Conservation (phyloP, 2,888 invertebrate genomes). For the Eupsilia transversa region DNA sequence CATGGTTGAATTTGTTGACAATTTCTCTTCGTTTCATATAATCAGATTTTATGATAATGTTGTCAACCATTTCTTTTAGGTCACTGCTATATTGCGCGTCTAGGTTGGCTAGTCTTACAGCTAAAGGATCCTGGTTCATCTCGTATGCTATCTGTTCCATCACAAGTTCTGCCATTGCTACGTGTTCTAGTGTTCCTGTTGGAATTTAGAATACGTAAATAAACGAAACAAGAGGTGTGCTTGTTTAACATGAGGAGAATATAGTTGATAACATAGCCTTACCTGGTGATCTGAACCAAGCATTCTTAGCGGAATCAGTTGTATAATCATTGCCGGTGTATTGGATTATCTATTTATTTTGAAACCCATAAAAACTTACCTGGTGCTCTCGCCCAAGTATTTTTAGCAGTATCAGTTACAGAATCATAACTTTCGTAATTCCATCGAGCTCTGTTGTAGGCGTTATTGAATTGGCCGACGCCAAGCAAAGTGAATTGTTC, state of each 20-base stretch:
- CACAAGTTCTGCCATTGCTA: conserved; percentile 90
- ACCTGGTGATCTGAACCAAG: too few relatives aligned
- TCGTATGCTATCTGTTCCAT: conserved; percentile 91
- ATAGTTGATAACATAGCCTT: not conserved
- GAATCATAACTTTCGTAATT: conserved; percentile 72
- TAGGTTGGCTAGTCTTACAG: conserved; percentile 90
- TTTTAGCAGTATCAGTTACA: conserved; percentile 77
- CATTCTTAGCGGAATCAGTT: too few relatives aligned
- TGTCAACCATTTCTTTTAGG: conserved; percentile 86
- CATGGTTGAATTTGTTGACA: conserved; percentile 89
- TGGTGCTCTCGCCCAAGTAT: conserved; percentile 77
- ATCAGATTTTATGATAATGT: conserved; percentile 87
- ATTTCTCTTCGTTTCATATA: conserved; percentile 85
- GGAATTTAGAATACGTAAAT: not conserved
- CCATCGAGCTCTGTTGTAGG: conserved; percentile 74
- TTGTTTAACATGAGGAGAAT: not conserved
- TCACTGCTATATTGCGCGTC: conserved; percentile 65
- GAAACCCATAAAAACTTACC: conserved; percentile 58
- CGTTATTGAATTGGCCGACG: conserved; percentile 67
- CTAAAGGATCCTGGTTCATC: conserved; percentile 89
- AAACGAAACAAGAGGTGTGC: not conserved
- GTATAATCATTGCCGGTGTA: too few relatives aligned
- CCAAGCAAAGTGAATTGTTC: conserved; percentile 68
- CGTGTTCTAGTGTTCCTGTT: conserved; percentile 87
- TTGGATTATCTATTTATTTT: not conserved